Conservation (phyloP, 2,113 vertebrate genomes). For the Pardalotus punctatus region DNA sequence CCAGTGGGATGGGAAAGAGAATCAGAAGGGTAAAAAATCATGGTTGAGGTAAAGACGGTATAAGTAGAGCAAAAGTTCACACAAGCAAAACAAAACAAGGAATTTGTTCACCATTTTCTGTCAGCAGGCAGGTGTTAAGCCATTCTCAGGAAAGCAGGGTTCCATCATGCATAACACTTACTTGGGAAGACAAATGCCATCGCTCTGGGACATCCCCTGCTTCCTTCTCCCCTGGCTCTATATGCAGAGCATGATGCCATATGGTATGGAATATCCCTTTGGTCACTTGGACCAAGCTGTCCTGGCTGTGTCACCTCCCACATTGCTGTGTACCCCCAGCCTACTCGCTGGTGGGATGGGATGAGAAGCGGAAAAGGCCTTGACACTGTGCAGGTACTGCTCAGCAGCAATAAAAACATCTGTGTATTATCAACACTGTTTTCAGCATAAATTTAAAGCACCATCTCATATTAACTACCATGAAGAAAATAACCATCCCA, state of each 20-base stretch:
- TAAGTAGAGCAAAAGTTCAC: background rate
- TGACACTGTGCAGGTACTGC: background rate
- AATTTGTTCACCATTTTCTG: background rate
- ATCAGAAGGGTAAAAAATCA: background rate
- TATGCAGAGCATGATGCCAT: background rate
- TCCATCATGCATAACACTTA: background rate
- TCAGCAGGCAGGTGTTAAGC: background rate
- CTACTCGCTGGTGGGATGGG: background rate
- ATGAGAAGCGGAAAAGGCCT: background rate
- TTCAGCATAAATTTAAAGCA: background rate
- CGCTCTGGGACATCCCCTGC: background rate
- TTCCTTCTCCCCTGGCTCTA: background rate
- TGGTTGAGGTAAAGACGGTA: background rate
- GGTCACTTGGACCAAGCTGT: background rate
- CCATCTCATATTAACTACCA: background rate
- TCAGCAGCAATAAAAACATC: background rate
- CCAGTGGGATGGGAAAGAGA: background rate
- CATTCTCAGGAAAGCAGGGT: background rate
- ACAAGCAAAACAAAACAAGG: background rate
- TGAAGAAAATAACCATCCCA: background rate
- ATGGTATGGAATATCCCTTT: background rate
- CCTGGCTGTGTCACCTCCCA: background rate
- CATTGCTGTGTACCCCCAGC: background rate
- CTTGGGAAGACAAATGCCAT: background rate
- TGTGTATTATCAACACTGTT: background rate